Evolutionary conservation across 2,888 invertebrate species (phyloP).

Genomic region (Sphaeridia pumilis): DNA sequence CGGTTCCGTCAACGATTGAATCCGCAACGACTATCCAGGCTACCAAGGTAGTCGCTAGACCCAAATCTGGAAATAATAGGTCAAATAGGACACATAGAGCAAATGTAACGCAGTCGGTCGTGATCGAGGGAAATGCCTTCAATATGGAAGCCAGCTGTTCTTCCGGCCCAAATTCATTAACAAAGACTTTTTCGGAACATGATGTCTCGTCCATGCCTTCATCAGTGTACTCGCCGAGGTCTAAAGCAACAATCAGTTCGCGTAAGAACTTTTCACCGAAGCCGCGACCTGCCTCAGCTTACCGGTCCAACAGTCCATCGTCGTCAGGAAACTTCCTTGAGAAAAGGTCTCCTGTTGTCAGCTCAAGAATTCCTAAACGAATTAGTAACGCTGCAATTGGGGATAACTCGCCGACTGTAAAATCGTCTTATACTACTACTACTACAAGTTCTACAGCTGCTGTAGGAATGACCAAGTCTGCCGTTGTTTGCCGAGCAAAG

Average conservation of each 20-base stretch:
- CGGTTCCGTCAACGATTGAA: constrained; percentile 1
- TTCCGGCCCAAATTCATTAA: constrained; percentile 20
- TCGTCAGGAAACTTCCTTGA: background rate
- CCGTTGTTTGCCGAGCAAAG: constrained; percentile 8
- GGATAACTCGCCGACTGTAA: background rate
- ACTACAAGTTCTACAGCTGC: background rate
- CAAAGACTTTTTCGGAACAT: constrained; percentile 35
- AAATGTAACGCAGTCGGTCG: constrained; percentile 27
- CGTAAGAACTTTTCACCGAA: constrained; percentile 4
- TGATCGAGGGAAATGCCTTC: constrained; percentile 22
- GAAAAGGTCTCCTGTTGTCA: constrained; percentile 1
- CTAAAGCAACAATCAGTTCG: constrained; percentile 3
- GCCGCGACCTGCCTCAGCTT: constrained; percentile 15
- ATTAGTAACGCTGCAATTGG: constrained; percentile 12
- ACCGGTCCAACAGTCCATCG: constrained; percentile 12
- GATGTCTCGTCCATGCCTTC: constrained; percentile 30
- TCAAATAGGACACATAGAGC: constrained; percentile 20
- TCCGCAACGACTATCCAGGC: background rate
- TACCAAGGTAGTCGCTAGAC: constrained; percentile 10
- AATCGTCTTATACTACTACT: background rate
- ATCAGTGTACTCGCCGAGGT: constrained; percentile 10
- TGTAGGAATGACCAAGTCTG: too few species aligned
- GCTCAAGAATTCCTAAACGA: constrained; percentile 29
- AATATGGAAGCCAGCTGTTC: constrained; percentile 6
- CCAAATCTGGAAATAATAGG: constrained; percentile 11